Conservation (phyloP, 2,113 vertebrate species). For the Gymnogyps californianus region DNA sequence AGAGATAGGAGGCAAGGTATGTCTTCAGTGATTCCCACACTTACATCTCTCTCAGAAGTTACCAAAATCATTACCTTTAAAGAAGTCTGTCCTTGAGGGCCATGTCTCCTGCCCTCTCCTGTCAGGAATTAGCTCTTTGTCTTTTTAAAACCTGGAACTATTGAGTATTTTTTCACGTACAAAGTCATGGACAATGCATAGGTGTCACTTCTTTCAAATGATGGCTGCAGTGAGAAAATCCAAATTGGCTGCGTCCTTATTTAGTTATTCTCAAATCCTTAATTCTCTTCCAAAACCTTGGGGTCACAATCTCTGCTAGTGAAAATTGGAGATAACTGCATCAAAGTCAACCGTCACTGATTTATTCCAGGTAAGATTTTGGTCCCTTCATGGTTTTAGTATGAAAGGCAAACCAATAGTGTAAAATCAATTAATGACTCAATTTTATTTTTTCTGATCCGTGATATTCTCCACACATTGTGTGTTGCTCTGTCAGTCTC, state of each 20-base stretch:
- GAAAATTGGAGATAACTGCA: neutral
- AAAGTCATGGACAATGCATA: neutral
- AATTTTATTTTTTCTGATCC: neutral
- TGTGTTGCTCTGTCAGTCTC: neutral
- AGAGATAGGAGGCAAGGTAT: neutral
- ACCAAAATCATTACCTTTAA: neutral
- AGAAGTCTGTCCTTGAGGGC: neutral
- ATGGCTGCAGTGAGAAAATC: neutral
- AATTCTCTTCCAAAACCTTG: neutral
- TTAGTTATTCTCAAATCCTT: neutral
- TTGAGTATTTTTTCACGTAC: neutral
- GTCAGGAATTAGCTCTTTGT: neutral
- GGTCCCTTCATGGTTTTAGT: neutral
- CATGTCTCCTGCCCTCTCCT: neutral
- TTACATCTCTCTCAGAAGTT: neutral
- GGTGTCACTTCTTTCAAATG: neutral
- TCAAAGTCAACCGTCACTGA: neutral
- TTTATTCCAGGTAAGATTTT: neutral
- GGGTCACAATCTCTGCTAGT: neutral
- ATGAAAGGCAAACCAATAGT: neutral
- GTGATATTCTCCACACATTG: neutral
- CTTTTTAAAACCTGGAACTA: neutral
- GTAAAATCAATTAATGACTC: neutral
- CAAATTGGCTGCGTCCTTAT: neutral
- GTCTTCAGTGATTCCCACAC: neutral